These are phyloP conservation scores for Drosophila mercatorum DNA, from an alignment of 2,888 invertebrate genomes.

Conservation along the genomic window DNA sequence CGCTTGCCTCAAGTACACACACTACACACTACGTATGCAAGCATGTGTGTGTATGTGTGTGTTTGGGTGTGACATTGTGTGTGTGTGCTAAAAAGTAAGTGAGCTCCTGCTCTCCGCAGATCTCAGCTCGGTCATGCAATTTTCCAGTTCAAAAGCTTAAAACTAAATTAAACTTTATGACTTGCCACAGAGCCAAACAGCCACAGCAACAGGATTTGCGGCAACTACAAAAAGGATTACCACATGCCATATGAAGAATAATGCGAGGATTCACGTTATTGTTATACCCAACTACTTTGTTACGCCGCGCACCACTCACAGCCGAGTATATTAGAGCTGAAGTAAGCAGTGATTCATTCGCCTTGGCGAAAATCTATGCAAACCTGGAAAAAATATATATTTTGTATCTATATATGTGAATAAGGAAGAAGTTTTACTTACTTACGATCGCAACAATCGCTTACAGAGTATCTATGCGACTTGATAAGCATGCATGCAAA, in stretches of 20 bases:
- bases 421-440: no score
- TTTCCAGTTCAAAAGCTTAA: conserved; percentile 81
- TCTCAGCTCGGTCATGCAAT: conserved; percentile 65
- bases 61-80: background rate
- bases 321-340: background rate
- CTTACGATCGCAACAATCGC: no score
- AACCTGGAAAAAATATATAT: no score
- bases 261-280: conserved; percentile 60
- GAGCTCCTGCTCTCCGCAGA: conserved; percentile 43
- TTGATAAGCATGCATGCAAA: background rate
- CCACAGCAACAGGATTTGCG: conserved; percentile 68
- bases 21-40: background rate
- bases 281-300: conserved; percentile 36
- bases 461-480: conserved; percentile 9
- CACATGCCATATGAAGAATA: conserved; percentile 74
- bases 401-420: no score
- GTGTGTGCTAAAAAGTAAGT: conserved; percentile 54
- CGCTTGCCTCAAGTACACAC: conserved; percentile 27
- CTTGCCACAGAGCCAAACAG: conserved; percentile 60
- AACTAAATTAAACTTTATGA: conserved; percentile 80
- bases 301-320: background rate
- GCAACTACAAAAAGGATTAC: conserved; percentile 76
- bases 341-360: background rate
- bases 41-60: background rate
- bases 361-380: no score